These are phyloP conservation scores for Platichthys flesus DNA, from an alignment of 2,113 vertebrate genomes.

Conservation along the genomic window DNA sequence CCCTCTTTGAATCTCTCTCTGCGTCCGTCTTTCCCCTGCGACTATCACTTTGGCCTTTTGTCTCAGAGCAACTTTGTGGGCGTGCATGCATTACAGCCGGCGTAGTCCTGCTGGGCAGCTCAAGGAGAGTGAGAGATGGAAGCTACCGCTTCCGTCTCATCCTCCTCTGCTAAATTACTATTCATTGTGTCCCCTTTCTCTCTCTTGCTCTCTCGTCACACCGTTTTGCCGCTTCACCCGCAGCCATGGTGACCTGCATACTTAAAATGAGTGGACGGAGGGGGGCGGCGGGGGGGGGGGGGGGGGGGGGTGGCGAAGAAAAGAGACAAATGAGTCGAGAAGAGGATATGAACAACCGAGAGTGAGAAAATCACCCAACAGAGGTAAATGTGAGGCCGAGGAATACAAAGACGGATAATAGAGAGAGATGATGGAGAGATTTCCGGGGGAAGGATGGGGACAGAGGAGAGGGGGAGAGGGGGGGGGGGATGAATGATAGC, in stretches of 20 bases:
- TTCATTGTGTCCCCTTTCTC: constrained; percentile 40
- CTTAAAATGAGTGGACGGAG: constrained; percentile 6
- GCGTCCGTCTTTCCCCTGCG: constrained; percentile 36
- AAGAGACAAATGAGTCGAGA: constrained; percentile 29
- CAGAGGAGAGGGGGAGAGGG: background rate
- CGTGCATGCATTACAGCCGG: constrained; percentile 66
- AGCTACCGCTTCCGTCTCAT: constrained; percentile 34
- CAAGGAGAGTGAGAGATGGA: constrained; percentile 25
- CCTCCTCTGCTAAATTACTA: constrained; percentile 49
- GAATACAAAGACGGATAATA: constrained; percentile 9
- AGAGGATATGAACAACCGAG: constrained; percentile 10
- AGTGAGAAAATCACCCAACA: constrained; percentile 14
- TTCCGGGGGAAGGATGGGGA: background rate
- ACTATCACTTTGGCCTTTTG: constrained; percentile 61
- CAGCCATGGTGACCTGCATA: constrained; percentile 34
- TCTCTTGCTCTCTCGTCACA: background rate
- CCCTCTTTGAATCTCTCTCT: constrained; percentile 29
- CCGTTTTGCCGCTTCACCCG: constrained; percentile 41
- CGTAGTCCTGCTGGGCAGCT: constrained; percentile 62
- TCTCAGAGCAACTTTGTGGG: constrained; percentile 68
- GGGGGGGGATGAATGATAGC: constrained; percentile 18
- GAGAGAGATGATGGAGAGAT: constrained; percentile 19
- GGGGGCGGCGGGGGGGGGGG: no score
- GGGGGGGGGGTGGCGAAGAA: background rate
- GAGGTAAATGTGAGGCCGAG: constrained; percentile 8